Evolutionary conservation across 2,888 invertebrate species (phyloP).

Genomic region (Malacosoma neustria): DNA sequence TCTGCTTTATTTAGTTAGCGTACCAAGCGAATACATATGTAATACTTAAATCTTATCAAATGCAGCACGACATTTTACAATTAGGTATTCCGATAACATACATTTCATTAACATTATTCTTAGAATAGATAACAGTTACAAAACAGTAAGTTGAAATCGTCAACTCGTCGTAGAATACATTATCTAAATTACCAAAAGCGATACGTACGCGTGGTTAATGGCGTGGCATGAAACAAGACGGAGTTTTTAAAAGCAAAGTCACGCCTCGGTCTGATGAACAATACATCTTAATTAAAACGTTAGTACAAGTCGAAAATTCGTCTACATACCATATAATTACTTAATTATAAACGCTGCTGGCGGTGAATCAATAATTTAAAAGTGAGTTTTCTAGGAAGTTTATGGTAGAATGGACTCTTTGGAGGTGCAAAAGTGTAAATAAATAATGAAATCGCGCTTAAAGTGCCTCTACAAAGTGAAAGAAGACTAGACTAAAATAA

Average conservation of each 20-base stretch:
- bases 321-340: constrained; percentile 48
- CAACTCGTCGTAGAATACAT: constrained; percentile 18
- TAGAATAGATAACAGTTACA: background rate
- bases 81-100: background rate
- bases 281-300: constrained; percentile 65
- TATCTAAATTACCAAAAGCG: constrained; percentile 34
- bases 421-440: constrained; percentile 32
- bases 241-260: constrained; percentile 58
- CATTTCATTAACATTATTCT: constrained; percentile 1
- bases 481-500: constrained; percentile 35
- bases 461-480: constrained; percentile 21
- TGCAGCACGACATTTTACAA: no score
- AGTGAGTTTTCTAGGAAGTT: constrained; percentile 15
- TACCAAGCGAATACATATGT: no score
- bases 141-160: constrained; percentile 5
- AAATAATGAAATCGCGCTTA: constrained; percentile 29
- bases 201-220: constrained; percentile 33
- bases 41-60: no score
- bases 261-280: constrained; percentile 51
- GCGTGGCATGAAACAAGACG: constrained; percentile 39
- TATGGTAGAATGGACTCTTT: constrained; percentile 17
- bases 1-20: no score
- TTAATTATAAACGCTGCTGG: constrained; percentile 41
- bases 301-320: constrained; percentile 36
- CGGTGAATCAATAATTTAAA: constrained; percentile 37